phyloP scores from a whole-genome alignment of 1,140 invertebrate genomes.

The Rhagoletis zephyria region DNA sequence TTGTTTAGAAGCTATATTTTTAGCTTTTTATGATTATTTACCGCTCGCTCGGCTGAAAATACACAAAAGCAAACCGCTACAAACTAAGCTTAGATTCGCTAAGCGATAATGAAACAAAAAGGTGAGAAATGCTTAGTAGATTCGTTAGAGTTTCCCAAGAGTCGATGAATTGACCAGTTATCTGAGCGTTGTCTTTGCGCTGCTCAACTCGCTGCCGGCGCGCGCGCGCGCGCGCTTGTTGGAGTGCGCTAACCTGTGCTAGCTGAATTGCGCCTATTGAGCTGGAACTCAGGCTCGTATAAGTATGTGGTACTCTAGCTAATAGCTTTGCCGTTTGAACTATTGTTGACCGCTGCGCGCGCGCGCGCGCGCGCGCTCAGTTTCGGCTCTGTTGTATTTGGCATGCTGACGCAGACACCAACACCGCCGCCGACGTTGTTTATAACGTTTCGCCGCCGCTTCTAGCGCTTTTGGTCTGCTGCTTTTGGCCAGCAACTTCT shows the following conservation, averaged over 20 bases:
- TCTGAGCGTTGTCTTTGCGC: not conserved
- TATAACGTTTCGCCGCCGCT: not conserved
- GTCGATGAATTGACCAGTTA: not conserved
- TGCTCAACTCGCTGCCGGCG: not conserved
- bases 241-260: too few species aligned
- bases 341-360: conserved; percentile 1
- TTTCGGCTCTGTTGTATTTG: conserved; percentile 4
- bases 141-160: not conserved
- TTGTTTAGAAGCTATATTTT: conserved; percentile 19
- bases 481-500: conserved; percentile 72
- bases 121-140: not conserved
- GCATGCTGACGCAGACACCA: not conserved
- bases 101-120: conserved; percentile 29
- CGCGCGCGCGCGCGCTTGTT: too few species aligned
- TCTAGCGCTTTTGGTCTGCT: conserved; percentile 38
- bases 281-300: conserved; percentile 23
- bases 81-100: conserved; percentile 17
- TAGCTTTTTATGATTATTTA: not conserved
- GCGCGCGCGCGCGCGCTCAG: not conserved
- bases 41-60: not conserved
- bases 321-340: conserved; percentile 42
- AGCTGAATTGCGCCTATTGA: not conserved
- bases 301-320: not conserved
- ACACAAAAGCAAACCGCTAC: conserved; percentile 1
- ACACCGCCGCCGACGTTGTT: not conserved